Base-by-base conservation (phyloP, 2,888 invertebrate genomes). In the Lydus trimaculatus region DNA sequence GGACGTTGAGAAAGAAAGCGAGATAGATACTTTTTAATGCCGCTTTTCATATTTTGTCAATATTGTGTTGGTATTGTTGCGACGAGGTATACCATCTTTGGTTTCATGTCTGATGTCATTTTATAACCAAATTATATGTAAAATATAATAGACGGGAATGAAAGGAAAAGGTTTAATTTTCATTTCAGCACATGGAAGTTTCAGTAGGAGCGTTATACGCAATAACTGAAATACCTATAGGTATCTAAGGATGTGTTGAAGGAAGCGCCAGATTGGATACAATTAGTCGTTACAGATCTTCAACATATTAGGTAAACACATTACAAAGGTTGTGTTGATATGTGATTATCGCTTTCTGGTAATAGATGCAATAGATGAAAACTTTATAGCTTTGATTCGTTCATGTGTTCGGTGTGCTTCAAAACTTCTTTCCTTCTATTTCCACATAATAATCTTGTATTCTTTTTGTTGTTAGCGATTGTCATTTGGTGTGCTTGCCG, bases 31-130 rank as follows among this genome's bases (percentile, higher is more conserved):
- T 61, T 36, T 39, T 25, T 25, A 23, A 36, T 23, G 58, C 56
- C 28, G 4, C 25, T 56, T 56, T 56, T 7, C 25, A 56, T 28
- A 65, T 65, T 63, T 70, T 67, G 63, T 67, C 65, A 65, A 70
- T 65, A 67, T 65, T 67, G 59, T 65, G 65, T 25, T 11, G 67
- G 67, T 67, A 72, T 69, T 69, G 63, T 67, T 63, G 61, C 13
- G 20, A 43, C 61, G 66, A 65, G 66, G 15, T 36, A 66, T 69
- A 65, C 62, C 69, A 61, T 66, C 69, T 72, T 67, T 67, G 61
- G 65, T 69, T 70, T 72, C 71, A 62, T 66, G 60, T 48, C 36
- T 52, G 25, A 66, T 65, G 61, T 11, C 52, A 23, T 23, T 52
- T 52, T 52, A 23, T 56, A 56, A 56, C 6, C 36, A 17, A 60